A percentile compares a stretch with the other conserved stretches of the same genome.
Conservation (phyloP, 1,140 invertebrate species). For the Fopius arisanus region DNA sequence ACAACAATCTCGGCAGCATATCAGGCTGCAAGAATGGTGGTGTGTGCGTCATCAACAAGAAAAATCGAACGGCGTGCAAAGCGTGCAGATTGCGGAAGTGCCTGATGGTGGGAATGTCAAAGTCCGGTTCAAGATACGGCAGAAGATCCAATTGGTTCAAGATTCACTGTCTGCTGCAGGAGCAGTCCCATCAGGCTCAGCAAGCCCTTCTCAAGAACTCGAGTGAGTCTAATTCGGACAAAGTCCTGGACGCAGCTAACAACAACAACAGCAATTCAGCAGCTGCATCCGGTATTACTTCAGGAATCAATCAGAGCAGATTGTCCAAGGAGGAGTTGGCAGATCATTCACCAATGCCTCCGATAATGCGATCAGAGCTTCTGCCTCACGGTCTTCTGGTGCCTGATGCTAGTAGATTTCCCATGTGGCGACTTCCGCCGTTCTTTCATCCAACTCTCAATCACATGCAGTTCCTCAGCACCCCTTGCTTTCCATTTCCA, state of each 20-base stretch:
- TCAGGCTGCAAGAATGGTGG: conserved; percentile 92
- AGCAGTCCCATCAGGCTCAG: conserved; percentile 69
- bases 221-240: conserved; percentile 45
- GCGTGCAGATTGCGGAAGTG: conserved; percentile 92
- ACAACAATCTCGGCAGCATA: conserved; percentile 92
- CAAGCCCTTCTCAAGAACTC: conserved; percentile 49
- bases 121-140: conserved; percentile 88
- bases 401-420: conserved; percentile 54
- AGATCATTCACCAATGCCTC: conserved; percentile 40
- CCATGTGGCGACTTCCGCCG: conserved; percentile 54
- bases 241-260: conserved; percentile 56
- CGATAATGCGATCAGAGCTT: conserved; percentile 36
- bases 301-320: conserved; percentile 48
- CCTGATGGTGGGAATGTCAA: conserved; percentile 92
- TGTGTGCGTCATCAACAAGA: conserved; percentile 93
- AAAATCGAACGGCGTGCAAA: conserved; percentile 94
- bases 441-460: conserved; percentile 56
- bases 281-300: conserved; percentile 47
- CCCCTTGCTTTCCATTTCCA: conserved; percentile 57
- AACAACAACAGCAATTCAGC: conserved; percentile 48
- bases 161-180: conserved; percentile 85
- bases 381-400: conserved; percentile 49
- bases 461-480: conserved; percentile 57
- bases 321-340: conserved; percentile 46
- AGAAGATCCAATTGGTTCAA: conserved; percentile 92